Evolutionary conservation across 2,888 invertebrate genomes (phyloP).

Genomic region (Calameuta idolon): DNA sequence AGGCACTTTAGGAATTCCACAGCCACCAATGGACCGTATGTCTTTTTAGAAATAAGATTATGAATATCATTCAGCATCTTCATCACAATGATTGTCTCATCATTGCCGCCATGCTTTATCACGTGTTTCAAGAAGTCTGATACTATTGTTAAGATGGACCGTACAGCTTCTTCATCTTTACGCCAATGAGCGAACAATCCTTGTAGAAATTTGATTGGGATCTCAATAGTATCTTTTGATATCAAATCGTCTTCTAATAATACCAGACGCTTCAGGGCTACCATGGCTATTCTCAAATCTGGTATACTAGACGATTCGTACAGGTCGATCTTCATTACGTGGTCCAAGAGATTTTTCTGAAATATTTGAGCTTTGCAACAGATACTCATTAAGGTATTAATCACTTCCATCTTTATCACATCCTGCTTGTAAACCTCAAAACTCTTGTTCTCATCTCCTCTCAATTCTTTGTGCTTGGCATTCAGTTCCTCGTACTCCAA

Average conservation of each 20-base stretch:
- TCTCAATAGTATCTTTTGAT: slow-evolving; percentile 43
- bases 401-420: slow-evolving; percentile 43
- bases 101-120: slow-evolving; percentile 9
- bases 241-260: slow-evolving; percentile 44
- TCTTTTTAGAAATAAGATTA: slow-evolving; percentile 25
- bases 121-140: slow-evolving; percentile 44
- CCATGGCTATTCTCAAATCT: slow-evolving; percentile 54
- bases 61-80: slow-evolving; percentile 18
- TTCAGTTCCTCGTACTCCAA: neutral
- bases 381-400: slow-evolving; percentile 47
- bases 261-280: slow-evolving; percentile 55
- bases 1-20: slow-evolving; percentile 65
- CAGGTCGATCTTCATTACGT: slow-evolving; percentile 49
- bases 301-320: slow-evolving; percentile 36
- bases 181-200: slow-evolving; percentile 53
- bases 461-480: slow-evolving; percentile 19
- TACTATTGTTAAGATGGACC: slow-evolving; percentile 57
- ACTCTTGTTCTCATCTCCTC: slow-evolving; percentile 11
- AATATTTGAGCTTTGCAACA: slow-evolving; percentile 36
- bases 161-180: slow-evolving; percentile 54
- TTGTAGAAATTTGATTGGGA: slow-evolving; percentile 51
- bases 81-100: slow-evolving; percentile 10
- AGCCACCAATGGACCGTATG: slow-evolving; percentile 63
- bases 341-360: slow-evolving; percentile 37
- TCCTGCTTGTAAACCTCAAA: slow-evolving; percentile 23